A percentile compares a stretch with the other conserved stretches of the same genome.
phyloP scores from a whole-genome alignment of 1,140 invertebrate genomes.

The Bilobella aurantiaca region DNA sequence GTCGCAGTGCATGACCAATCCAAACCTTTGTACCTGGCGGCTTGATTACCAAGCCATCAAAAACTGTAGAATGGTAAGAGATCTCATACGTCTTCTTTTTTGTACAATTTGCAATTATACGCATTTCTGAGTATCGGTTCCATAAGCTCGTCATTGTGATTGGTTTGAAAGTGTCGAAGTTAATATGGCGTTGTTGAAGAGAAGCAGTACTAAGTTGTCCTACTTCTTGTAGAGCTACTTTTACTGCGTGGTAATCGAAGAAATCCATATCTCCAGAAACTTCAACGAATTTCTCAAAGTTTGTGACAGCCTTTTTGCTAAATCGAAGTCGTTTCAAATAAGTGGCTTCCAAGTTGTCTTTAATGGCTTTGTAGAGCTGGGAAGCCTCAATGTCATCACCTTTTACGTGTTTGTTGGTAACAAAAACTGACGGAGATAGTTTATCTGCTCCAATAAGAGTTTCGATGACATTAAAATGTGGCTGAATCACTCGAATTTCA shows the following conservation, averaged over 20 bases:
- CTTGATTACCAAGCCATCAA: not conserved
- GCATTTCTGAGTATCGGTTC: too few species aligned
- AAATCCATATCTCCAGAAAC: too few species aligned
- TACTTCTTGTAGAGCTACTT: too few species aligned
- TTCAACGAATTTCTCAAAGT: too few species aligned
- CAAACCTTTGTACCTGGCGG: not conserved
- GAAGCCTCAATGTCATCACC: not conserved
- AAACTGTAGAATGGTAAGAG: not conserved
- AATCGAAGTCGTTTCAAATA: not conserved
- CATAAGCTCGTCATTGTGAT: too few species aligned
- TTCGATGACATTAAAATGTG: not conserved
- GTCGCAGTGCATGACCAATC: not conserved
- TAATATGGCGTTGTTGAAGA: too few species aligned
- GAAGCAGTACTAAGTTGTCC: too few species aligned
- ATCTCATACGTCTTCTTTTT: not conserved
- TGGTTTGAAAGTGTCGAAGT: too few species aligned
- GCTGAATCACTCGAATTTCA: not conserved
- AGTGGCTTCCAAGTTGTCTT: not conserved
- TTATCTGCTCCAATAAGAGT: not conserved
- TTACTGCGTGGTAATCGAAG: too few species aligned
- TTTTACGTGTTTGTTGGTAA: not conserved
- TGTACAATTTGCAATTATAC: not conserved
- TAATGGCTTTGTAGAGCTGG: not conserved
- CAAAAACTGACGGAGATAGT: not conserved
- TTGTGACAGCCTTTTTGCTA: not conserved